Base-by-base conservation (phyloP, 2,888 invertebrate species). In the Pristionchus entomophagus region DNA sequence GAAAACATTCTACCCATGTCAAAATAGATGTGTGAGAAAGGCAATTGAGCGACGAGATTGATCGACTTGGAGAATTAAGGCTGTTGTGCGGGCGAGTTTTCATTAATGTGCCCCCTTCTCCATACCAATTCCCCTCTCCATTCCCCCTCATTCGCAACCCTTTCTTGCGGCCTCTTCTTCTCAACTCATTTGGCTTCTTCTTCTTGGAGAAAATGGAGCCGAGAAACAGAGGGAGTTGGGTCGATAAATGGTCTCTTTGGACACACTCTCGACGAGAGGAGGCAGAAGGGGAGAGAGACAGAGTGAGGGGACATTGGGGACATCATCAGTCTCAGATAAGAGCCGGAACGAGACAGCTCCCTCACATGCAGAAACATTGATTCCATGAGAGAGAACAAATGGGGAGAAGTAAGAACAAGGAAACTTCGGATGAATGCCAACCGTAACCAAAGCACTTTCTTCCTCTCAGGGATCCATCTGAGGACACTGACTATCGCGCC, bases 401-500 rank as follows among this genome's bases (percentile, higher is more conserved):
- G 8, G n/a, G 22, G 38, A 32, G 29, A 22, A 38, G 38, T 35
- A 69, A 8, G 38, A 22, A 38, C 1, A 69, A n/a, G n/a, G n/a
- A n/a, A n/a, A n/a, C n/a, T n/a, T n/a, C n/a, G n/a, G n/a, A n/a
- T n/a, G n/a, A n/a, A n/a, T n/a, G n/a, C n/a, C n/a, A n/a, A 69
- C 38, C 69, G 62, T 62, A 62, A 62, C 62, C 62, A 26, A 1
- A 26, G 2, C 62, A 65, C 35, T 10, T 35, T 10, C 41, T 29
- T 38, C 22, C 65, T 65, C 83, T 41, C 83, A 84, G 83, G 83
- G 83, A 84, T 12, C 83, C 83, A 6, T 84, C 83, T n/a, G 65
- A 45, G 65, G 83, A 84, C 83, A 62, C 65, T 19, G 83, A 84
- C 45, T 84, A 84, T 84, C 83, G 83, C 49, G 83, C 83, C 29